Conservation (phyloP, 1,140 invertebrate species). For the Bombus confusus region DNA sequence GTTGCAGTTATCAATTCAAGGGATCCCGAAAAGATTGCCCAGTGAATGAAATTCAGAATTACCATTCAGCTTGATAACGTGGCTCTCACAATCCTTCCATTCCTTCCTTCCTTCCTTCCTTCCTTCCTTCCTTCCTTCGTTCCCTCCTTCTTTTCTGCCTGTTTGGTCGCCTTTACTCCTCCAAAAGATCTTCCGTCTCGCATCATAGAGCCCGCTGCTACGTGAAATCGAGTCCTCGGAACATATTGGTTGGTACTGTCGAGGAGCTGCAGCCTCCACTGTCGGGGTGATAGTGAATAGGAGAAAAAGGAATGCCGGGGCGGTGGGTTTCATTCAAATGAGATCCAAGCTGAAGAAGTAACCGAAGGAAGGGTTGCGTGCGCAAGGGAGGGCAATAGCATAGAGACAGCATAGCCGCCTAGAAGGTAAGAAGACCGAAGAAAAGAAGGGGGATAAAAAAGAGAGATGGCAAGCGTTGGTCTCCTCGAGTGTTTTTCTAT, state of each 20-base stretch:
- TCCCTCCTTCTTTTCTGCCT: constrained; percentile 15
- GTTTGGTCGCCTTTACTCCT: constrained; percentile 15
- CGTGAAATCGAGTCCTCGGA: constrained; percentile 62
- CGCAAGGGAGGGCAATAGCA: constrained; percentile 29
- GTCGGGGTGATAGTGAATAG: constrained; percentile 58
- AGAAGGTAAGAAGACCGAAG: constrained; percentile 1
- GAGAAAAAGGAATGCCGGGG: constrained; percentile 45
- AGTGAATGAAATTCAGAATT: constrained; percentile 62
- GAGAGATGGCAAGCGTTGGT: constrained; percentile 61
- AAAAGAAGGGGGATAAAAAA: constrained; percentile 28
- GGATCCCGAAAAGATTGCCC: constrained; percentile 63
- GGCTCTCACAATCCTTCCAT: constrained; percentile 20
- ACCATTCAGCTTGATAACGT: constrained; percentile 32
- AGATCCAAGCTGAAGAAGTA: constrained; percentile 68
- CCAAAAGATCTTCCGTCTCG: constrained; percentile 30
- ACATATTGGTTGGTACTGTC: constrained; percentile 71
- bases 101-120: neutral
- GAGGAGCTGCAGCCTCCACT: constrained; percentile 42
- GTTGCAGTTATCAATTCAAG: constrained; percentile 55
- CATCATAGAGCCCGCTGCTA: constrained; percentile 28
- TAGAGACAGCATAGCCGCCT: neutral
- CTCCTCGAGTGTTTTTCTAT: constrained; percentile 78
- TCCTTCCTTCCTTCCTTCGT: neutral
- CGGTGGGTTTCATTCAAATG: constrained; percentile 76
- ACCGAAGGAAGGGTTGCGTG: constrained; percentile 54